A percentile compares a stretch with the other conserved stretches of the same genome.
Evolutionary conservation across 2,113 vertebrate genomes (phyloP).

Genomic region (Xiphophorus couchianus): DNA sequence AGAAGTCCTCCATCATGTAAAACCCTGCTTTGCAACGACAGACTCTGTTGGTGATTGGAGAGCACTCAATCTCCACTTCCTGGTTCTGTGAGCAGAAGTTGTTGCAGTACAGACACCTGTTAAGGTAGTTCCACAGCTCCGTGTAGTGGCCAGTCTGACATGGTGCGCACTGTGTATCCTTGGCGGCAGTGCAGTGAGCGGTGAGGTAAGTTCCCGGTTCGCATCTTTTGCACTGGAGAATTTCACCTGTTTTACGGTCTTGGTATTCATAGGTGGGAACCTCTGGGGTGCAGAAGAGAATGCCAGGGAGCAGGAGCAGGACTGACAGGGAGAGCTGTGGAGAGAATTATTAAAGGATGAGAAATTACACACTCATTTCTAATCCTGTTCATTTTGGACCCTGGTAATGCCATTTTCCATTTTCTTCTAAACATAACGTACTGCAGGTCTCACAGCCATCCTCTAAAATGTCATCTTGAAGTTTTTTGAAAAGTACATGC

Average conservation of each 20-base stretch:
- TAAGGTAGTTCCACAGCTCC: conserved; percentile 75
- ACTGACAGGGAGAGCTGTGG: conserved; percentile 30
- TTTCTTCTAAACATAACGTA: not conserved
- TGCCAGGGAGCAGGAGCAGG: conserved; percentile 38
- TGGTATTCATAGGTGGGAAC: conserved; percentile 43
- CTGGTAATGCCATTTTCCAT: not conserved
- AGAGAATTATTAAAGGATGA: not conserved
- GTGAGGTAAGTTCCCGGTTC: conserved; percentile 62
- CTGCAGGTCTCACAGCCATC: no score
- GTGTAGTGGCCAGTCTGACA: conserved; percentile 69
- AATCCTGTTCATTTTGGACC: not conserved
- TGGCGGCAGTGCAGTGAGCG: conserved; percentile 53
- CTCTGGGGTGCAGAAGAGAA: not conserved
- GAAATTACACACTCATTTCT: not conserved
- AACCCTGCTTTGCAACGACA: conserved; percentile 76
- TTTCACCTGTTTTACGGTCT: conserved; percentile 27
- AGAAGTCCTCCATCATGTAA: conserved; percentile 61
- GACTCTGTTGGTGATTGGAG: conserved; percentile 54
- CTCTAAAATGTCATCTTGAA: not conserved
- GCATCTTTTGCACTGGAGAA: conserved; percentile 65
- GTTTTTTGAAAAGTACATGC: not conserved
- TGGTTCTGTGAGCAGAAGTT: conserved; percentile 62
- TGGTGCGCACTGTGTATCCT: conserved; percentile 51
- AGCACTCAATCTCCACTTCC: conserved; percentile 70
- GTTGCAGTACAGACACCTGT: conserved; percentile 76